Base-by-base conservation (phyloP, 1,140 invertebrate genomes). In the Aphaenogaster rudis region DNA sequence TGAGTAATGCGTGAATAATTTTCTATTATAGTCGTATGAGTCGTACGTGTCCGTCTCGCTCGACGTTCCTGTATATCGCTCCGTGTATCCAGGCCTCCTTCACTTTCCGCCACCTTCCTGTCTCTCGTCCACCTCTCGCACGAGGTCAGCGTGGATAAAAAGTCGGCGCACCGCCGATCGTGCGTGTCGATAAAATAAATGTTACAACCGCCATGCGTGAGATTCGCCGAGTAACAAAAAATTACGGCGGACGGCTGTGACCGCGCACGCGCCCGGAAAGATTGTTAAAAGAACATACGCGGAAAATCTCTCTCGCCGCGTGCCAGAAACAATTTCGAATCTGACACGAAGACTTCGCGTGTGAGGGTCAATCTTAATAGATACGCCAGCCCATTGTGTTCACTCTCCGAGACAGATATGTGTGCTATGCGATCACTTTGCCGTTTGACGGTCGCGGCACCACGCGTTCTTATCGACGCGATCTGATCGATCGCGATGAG, bases 1-100 rank as follows among this genome's bases (percentile, higher is more conserved):
- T 87, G 88, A 87, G 88, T 88, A 88, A 88, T 48, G 79, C 86
- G 72, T 87, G 88, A 89, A 87, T 87, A 89, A 89, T 81, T 87
- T 88, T 82, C 88, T 82, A 89, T 89, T 89, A 89, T 64, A 63
- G 64, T 71, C 42, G 21, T 74, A 78, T 69, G 61, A 85, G 80
- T 81, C 81, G 64, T 63, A 42, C 17, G 71, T 77, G 50, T 33
- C 42, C 52, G 64, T 86, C 42, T 69, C 85, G 50, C 77, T 57
- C 76, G 39, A 64, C 63, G 54, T 61, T 57, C 67, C 45, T 17
- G 45, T 36, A n/a, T 50, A 54, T 67, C 76, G 9, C 28, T 80
- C 15, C 63, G 28, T 28, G 21, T 21, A 42, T 57, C 52, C 45
- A 21, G 36, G 21, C 42, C 72, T 78, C 72, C 57, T 59, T 71